Conservation (phyloP, 2,888 invertebrate species). For the Nasonia oneida region DNA sequence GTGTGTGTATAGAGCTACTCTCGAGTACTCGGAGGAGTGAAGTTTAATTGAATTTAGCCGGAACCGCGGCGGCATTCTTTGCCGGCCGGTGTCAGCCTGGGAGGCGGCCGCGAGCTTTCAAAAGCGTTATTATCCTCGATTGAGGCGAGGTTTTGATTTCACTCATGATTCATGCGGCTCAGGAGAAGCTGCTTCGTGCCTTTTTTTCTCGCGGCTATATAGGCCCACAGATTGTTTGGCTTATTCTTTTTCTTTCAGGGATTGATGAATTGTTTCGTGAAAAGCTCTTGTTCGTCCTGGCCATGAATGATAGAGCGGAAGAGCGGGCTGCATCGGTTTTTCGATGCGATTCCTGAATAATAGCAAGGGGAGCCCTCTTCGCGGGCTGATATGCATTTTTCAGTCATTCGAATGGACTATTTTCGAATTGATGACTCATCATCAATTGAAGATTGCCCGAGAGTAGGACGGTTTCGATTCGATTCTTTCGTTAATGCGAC, state of each 20-base stretch:
- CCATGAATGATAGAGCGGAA: not conserved
- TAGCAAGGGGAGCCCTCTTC: not conserved
- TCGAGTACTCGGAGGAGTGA: slow-evolving; percentile 5
- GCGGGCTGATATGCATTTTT: not conserved
- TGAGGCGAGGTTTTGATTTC: slow-evolving; percentile 38
- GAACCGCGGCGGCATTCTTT: slow-evolving; percentile 46
- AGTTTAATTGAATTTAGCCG: slow-evolving; percentile 56
- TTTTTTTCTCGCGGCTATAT: not conserved
- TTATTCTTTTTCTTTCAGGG: not conserved
- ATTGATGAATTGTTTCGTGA: not conserved
- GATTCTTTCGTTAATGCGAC: not conserved
- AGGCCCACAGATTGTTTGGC: not conserved
- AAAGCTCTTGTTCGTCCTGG: not conserved
- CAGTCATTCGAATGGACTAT: not conserved
- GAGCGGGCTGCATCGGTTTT: not conserved
- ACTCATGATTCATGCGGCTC: slow-evolving; percentile 30
- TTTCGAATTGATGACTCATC: not conserved
- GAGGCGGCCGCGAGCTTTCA: not conserved
- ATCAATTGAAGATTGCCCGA: not conserved
- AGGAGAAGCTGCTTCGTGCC: not conserved
- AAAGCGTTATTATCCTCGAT: slow-evolving; percentile 47
- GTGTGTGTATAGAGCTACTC: not conserved
- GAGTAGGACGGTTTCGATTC: not conserved
- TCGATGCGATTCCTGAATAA: not conserved
- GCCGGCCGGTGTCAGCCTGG: not conserved